Evolutionary conservation across 2,797 vertebrate species (phyloP), one percentile per base, ranked within the genome.

Genomic region (Vultur gryphus): DNA sequence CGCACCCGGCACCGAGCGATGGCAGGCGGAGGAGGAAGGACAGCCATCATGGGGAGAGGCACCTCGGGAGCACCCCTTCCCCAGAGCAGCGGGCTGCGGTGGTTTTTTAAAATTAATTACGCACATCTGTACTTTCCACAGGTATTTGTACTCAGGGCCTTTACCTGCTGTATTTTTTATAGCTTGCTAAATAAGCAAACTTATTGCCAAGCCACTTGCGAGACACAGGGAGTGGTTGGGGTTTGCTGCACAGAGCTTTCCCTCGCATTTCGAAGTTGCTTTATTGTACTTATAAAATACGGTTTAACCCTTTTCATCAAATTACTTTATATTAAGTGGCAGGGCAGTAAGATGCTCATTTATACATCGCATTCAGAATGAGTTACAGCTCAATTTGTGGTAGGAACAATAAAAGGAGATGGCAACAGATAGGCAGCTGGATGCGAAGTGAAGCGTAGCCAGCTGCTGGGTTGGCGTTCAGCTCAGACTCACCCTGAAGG

Each of bases 1-100:
- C 18, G 2, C 2, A 4, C 20, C 44, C 4, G 5, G 51, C 43
- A 17, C 10, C 2, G 0, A 9, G 61, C 2, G 5, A 52, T 7
- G 11, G 59, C 65, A 43, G 43, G 58, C 1, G 1, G 59, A 44
- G 48, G 11, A 58, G 51, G 44, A 39, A 19, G 25, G 65, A 35
- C 43, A 17, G 3, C 13, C 33, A 20, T 8, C 1, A 1, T 17
- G 20, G 41, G 41, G 16, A 62, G 13, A 10, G 29, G n/a, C 1
- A 3, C 33, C 46, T 43, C 1, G 1, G 82, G 49, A 49, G 48
- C 43, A 16, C 49, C 13, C 31, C 29, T 31, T 64, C 7, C 70
- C 57, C 6, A 1, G 16, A 31, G 44, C 61, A 41, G 48, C 1
- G 4, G 72, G 41, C 59, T 49, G 65, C 3, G 4, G 28, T 33